Percentiles rank a stretch among this genome's conserved stretches.
Conservation (phyloP, 1,140 invertebrate genomes). For the Berghia stephanieae region DNA sequence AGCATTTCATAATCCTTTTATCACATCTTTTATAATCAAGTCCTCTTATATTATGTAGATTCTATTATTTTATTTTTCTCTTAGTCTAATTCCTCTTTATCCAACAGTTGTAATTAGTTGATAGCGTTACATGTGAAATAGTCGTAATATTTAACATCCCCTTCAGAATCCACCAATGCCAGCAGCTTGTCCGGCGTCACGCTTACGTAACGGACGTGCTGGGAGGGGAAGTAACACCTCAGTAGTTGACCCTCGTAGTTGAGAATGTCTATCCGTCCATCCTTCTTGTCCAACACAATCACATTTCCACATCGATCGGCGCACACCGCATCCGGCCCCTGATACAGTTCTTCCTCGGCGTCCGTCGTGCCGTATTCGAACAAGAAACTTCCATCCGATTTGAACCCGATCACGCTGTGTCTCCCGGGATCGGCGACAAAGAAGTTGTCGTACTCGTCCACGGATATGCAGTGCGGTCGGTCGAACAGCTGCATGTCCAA, state of each 20-base stretch:
- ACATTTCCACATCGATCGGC: slow-evolving; percentile 49
- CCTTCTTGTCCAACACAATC: slow-evolving; percentile 56
- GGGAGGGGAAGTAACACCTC: slow-evolving; percentile 48
- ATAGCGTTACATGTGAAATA: slow-evolving; percentile 37
- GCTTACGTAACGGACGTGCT: slow-evolving; percentile 49
- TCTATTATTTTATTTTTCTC: background rate
- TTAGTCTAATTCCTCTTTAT: background rate
- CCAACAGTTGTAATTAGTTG: background rate
- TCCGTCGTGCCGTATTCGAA: slow-evolving; percentile 58
- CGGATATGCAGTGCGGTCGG: slow-evolving; percentile 48
- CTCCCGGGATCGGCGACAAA: slow-evolving; percentile 53
- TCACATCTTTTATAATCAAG: background rate
- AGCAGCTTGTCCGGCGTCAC: slow-evolving; percentile 49
- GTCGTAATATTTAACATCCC: slow-evolving; percentile 52
- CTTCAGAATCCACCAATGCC: slow-evolving; percentile 47
- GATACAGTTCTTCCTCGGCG: slow-evolving; percentile 51
- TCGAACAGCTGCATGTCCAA: slow-evolving; percentile 47
- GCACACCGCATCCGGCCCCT: slow-evolving; percentile 53
- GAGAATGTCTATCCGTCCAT: slow-evolving; percentile 52
- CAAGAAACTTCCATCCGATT: slow-evolving; percentile 43
- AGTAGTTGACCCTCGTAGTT: slow-evolving; percentile 49
- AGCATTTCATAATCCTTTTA: background rate
- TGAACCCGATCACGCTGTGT: slow-evolving; percentile 51
- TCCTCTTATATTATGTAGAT: background rate
- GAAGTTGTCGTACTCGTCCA: slow-evolving; percentile 43